Evolutionary conservation across 2,888 invertebrate genomes (phyloP).

Genomic region (Eupithecia centaureata): DNA sequence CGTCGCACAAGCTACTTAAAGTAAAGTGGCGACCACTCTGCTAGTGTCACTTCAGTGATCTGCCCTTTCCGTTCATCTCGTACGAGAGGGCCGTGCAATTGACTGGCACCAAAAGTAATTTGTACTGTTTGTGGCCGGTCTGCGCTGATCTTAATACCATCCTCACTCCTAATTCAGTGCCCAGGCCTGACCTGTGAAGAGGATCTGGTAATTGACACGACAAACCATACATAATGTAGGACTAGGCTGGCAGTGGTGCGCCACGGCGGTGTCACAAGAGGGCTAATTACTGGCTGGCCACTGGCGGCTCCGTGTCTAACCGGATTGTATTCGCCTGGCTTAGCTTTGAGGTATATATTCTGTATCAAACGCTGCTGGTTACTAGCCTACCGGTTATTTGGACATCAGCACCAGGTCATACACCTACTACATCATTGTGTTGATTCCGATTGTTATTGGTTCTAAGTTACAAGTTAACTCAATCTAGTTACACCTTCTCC

Average conservation of each 20-base stretch:
- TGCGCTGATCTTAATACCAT: not conserved
- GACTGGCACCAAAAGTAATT: not conserved
- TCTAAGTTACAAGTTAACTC: not conserved
- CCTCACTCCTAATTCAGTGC: not conserved
- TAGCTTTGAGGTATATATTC: not conserved
- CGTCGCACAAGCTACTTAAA: not conserved
- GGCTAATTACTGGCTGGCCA: not conserved
- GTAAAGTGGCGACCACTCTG: not conserved
- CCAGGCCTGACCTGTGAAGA: not conserved
- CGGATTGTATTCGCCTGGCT: not conserved
- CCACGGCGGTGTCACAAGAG: not conserved
- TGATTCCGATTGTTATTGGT: not conserved
- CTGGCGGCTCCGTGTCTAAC: not conserved
- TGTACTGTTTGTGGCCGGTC: not conserved
- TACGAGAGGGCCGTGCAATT: not conserved
- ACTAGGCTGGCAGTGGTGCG: not conserved
- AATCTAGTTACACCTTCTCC: no score
- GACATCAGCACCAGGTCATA: not conserved
- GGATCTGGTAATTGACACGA: not conserved
- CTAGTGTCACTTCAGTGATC: not conserved
- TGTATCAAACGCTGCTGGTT: not conserved
- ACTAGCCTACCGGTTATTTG: not conserved
- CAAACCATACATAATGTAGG: not conserved
- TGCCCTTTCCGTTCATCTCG: not conserved
- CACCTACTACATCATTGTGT: not conserved